Percentiles rank a stretch among this genome's conserved stretches.
phyloP scores from a whole-genome alignment of 2,888 invertebrate species.

The Cactoblastis cactorum region DNA sequence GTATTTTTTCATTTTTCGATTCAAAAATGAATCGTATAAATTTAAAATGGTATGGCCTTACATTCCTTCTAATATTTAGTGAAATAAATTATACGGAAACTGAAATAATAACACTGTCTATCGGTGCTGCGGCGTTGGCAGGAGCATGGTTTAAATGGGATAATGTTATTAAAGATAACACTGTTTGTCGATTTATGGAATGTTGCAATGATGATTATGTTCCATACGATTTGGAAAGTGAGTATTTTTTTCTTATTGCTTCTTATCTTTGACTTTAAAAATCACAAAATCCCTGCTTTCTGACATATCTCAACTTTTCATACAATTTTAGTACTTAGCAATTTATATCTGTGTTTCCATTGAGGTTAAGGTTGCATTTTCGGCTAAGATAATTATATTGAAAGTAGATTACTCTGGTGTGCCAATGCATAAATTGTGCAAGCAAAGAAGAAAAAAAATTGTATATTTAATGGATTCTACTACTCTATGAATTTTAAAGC shows the following conservation, averaged over 20 bases:
- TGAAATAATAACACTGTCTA: constrained; percentile 46
- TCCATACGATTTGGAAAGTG: constrained; percentile 72
- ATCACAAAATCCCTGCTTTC: no score
- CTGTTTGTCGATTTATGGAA: constrained; percentile 74
- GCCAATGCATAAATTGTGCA: no score
- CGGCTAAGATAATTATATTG: no score
- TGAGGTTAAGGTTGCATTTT: no score
- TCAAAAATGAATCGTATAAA: not conserved
- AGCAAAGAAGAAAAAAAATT: no score
- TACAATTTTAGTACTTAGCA: no score
- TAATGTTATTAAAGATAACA: constrained; percentile 51
- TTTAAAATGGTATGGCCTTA: not conserved
- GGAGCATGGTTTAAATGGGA: constrained; percentile 62
- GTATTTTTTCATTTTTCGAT: not conserved
- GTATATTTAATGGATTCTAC: not conserved
- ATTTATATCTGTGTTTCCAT: no score
- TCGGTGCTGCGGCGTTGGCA: constrained; percentile 44
- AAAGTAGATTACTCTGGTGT: no score
- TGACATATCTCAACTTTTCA: no score
- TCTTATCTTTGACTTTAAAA: no score
- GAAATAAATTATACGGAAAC: constrained; percentile 22
- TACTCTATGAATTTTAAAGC: not conserved
- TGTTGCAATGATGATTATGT: constrained; percentile 80
- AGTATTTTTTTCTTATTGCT: constrained; percentile 41
- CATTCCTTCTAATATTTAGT: constrained; percentile 3